Base-by-base conservation (phyloP, 2,797 vertebrate species). In the Myotis pilosus region DNA sequence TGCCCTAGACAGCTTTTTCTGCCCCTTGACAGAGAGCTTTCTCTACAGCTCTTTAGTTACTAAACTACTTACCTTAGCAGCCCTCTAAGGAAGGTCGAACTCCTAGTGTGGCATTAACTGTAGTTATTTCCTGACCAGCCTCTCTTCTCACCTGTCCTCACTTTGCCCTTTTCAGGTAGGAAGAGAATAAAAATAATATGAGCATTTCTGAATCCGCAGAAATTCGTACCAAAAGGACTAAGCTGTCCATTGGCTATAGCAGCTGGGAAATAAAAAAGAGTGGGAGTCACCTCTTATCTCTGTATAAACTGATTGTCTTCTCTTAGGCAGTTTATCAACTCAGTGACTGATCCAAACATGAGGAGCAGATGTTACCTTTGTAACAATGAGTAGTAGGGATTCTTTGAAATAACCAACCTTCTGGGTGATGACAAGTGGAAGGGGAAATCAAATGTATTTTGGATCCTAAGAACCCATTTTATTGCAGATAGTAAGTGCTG, bases 401-500 rank as follows among this genome's bases (percentile, higher is more conserved):
- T 87, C n/a, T 53, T 93, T 13, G 51, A 91, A 88, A 76, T 16
- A n/a, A 7, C 15, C 41, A 55, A 6, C 17, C 19, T 83, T 62
- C 81, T 76, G 82, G 30, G 12, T 87, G 22, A 92, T 87, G 33
- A 85, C 11, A 94, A 85, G 78, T 49, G n/a, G 22, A 72, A n/a
- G 9, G 25, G 33, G 12, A n/a, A 30, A 55, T 66, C 5, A 86
- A 80, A 53, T 49, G 75, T 84, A 84, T 72, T 96, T 95, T 85
- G 28, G 33, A 86, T 68, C 89, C 47, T 90, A 96, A 85, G 82
- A 78, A 49, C 76, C 11, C 78, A 30, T 66, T 91, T 92, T 69
- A 92, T 79, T 89, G 47, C 17, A 86, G 25, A 69, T 30, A 57
- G 33, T 55, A 87, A 72, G 64, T 22, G 4, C 12, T 91, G 23